These are phyloP conservation scores for Furcifer pardalis DNA, from an alignment of 2,797 vertebrate species.

Conservation along the genomic window DNA sequence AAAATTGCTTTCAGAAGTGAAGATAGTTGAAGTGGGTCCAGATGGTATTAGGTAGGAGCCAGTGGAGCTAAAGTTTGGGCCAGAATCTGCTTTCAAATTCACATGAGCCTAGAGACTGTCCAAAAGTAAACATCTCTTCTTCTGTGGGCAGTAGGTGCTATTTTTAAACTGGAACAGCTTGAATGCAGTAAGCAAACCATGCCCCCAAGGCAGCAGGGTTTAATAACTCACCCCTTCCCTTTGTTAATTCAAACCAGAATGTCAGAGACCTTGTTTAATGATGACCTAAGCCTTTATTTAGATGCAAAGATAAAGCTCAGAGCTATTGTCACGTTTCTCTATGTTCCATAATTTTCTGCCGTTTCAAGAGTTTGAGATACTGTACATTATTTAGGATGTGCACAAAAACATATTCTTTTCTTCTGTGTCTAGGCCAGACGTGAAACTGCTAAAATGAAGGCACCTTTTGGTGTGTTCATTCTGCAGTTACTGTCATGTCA, in stretches of 20 bases:
- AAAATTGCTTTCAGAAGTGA: background rate
- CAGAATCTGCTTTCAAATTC: background rate
- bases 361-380: background rate
- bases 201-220: conserved; percentile 4
- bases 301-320: conserved; percentile 16
- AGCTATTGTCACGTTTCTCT: background rate
- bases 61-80: background rate
- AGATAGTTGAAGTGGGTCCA: background rate
- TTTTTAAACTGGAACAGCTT: conserved; percentile 4
- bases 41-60: background rate
- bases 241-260: conserved; percentile 37
- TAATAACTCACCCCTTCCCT: conserved; percentile 13
- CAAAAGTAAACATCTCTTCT: background rate
- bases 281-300: conserved; percentile 14
- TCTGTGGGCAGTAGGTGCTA: conserved; percentile 4
- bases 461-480: too few relatives aligned
- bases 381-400: background rate
- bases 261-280: background rate
- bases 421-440: too few relatives aligned
- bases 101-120: background rate
- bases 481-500: too few relatives aligned
- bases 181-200: background rate
- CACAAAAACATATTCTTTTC: background rate
- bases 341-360: background rate
- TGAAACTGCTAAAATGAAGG: too few relatives aligned